Evolutionary conservation across 2,888 invertebrate genomes (phyloP).

Genomic region (Clostera curtula): DNA sequence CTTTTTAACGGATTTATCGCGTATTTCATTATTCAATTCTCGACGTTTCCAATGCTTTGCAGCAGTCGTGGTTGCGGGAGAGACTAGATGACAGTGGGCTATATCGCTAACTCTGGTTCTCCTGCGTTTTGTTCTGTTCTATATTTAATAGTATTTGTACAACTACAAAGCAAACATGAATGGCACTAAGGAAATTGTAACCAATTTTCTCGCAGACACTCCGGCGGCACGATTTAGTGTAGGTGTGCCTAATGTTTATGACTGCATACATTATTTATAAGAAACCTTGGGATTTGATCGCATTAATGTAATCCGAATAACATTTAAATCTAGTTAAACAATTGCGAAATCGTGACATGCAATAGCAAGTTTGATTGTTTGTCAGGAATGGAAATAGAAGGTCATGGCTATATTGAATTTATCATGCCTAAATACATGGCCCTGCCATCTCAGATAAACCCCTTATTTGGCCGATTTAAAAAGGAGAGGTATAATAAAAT

Average conservation of each 20-base stretch:
- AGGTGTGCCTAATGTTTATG: constrained; percentile 13
- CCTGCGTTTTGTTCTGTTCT: no score
- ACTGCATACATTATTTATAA: constrained; percentile 16
- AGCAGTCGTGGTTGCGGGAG: no score
- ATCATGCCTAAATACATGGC: constrained; percentile 36
- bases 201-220: constrained; percentile 18
- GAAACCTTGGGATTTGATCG: constrained; percentile 14
- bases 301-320: constrained; percentile 24
- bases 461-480: no score
- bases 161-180: no score
- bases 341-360: constrained; percentile 40
- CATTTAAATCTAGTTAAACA: constrained; percentile 33
- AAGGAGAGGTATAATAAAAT: no score
- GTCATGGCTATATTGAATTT: constrained; percentile 52
- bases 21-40: no score
- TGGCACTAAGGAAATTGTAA: not conserved
- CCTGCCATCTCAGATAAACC: no score
- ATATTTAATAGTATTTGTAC: no score
- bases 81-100: no score
- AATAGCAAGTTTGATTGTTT: constrained; percentile 36
- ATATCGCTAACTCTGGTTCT: no score
- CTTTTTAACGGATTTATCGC: no score
- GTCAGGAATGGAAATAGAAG: constrained; percentile 51
- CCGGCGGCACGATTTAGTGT: constrained; percentile 18
- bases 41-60: no score